A percentile compares a stretch with the other conserved stretches of the same genome.
Evolutionary conservation across 2,888 invertebrate genomes (phyloP).

Genomic region (Cecidostiba fungosa): DNA sequence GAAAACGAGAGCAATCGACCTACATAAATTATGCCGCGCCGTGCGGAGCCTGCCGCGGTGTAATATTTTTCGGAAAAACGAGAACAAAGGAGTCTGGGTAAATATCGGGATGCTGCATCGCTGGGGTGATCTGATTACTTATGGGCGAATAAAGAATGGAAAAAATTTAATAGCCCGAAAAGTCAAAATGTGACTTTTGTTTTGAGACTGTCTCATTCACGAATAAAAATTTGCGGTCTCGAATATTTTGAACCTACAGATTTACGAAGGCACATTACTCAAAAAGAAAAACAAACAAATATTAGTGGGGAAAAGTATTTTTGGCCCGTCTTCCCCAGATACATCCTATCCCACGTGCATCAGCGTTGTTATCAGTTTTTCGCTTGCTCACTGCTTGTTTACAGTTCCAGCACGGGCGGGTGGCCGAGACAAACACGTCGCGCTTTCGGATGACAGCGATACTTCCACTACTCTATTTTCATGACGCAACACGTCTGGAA

Average conservation of each 20-base stretch:
- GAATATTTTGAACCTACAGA: no score
- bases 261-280: not conserved
- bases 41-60: not conserved
- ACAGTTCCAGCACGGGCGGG: not conserved
- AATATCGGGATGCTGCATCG: not conserved
- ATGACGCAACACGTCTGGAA: not conserved
- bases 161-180: not conserved
- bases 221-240: no score
- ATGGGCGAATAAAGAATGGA: not conserved
- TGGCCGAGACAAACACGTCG: not conserved
- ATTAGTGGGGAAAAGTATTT: no score
- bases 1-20: constrained; percentile 18
- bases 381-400: constrained; percentile 13
- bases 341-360: not conserved
- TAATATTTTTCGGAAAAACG: constrained; percentile 34
- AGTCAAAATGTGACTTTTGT: no score
- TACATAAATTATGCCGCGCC: constrained; percentile 37
- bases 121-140: not conserved
- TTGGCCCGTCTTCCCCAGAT: no score
- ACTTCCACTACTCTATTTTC: not conserved
- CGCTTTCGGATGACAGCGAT: not conserved
- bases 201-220: no score
- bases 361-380: not conserved
- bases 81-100: not conserved
- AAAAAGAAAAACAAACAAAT: not conserved